Percentiles rank a stretch among this genome's conserved stretches.
phyloP scores from a whole-genome alignment of 1,140 invertebrate species.

The Trinorchestia longiramus region DNA sequence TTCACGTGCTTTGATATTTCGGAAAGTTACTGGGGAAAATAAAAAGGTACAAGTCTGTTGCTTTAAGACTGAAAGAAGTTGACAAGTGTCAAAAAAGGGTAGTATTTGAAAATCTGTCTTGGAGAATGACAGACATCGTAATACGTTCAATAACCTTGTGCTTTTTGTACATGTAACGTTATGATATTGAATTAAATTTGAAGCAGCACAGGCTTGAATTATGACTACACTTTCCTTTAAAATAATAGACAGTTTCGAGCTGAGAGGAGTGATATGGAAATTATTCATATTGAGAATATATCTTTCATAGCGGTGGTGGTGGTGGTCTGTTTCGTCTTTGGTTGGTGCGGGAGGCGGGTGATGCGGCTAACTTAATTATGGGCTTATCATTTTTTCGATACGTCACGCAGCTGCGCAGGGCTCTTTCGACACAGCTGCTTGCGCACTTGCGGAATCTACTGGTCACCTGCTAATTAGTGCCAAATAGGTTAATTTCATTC shows the following conservation, averaged over 20 bases:
- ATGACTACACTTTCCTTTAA: background rate
- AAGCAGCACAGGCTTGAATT: background rate
- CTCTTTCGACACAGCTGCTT: background rate
- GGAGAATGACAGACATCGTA: background rate
- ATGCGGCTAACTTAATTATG: background rate
- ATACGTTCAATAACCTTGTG: background rate
- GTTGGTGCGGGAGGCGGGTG: background rate
- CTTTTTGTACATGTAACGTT: background rate
- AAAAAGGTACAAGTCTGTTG: background rate
- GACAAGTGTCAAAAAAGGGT: background rate
- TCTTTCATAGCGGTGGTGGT: background rate
- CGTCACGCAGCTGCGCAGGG: background rate
- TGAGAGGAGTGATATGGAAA: background rate
- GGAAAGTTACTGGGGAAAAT: background rate
- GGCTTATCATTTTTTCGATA: slow-evolving; percentile 18
- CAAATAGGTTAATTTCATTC: background rate
- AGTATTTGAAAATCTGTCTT: background rate
- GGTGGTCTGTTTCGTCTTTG: background rate
- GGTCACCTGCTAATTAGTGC: background rate
- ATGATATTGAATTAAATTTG: background rate
- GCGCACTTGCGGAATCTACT: slow-evolving; percentile 2
- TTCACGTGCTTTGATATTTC: background rate
- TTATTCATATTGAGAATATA: background rate
- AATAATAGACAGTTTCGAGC: background rate
- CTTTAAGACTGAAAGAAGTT: background rate